Percentiles rank a stretch among this genome's conserved stretches.
These are phyloP conservation scores for Leucophenga varia DNA, from an alignment of 1,140 invertebrate genomes.

Conservation along the genomic window DNA sequence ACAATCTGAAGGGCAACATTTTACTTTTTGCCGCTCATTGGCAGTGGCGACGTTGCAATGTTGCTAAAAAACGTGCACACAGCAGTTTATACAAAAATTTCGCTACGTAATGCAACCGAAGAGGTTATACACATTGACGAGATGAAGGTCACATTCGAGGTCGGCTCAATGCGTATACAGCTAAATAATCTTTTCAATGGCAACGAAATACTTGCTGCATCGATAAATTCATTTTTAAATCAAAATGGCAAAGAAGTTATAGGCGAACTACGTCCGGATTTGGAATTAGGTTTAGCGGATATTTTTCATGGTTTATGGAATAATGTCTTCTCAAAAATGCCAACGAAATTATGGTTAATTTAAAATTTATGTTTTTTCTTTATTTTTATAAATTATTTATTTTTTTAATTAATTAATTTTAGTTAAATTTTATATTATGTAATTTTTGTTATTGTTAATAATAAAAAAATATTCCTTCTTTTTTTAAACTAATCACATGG, in stretches of 20 bases:
- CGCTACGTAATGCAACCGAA: conserved; percentile 49
- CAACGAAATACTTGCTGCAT: conserved; percentile 58
- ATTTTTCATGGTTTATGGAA: conserved; percentile 78
- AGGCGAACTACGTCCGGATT: conserved; percentile 78
- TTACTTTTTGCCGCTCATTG: conserved; percentile 61
- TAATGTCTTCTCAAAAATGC: conserved; percentile 73
- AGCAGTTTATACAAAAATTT: conserved; percentile 58
- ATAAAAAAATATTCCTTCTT: conserved; percentile 3
- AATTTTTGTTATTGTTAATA: conserved; percentile 4
- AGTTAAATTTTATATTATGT: conserved; percentile 17
- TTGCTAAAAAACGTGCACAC: conserved; percentile 59
- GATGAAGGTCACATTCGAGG: conserved; percentile 62
- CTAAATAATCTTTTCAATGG: conserved; percentile 61
- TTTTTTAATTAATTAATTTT: conserved; percentile 5
- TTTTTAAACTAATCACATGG: conserved; percentile 15
- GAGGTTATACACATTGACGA: conserved; percentile 59
- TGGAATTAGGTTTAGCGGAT: conserved; percentile 70
- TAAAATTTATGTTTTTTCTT: conserved; percentile 25
- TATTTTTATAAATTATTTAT: conserved; percentile 19
- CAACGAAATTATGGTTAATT: conserved; percentile 72
- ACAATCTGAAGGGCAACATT: conserved; percentile 63
- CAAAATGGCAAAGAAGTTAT: conserved; percentile 82
- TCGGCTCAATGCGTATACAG: conserved; percentile 60
- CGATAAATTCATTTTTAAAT: conserved; percentile 68
- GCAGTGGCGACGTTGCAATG: conserved; percentile 59